Conservation (phyloP, 1,140 invertebrate species). For the Drosophila ercepeae region DNA sequence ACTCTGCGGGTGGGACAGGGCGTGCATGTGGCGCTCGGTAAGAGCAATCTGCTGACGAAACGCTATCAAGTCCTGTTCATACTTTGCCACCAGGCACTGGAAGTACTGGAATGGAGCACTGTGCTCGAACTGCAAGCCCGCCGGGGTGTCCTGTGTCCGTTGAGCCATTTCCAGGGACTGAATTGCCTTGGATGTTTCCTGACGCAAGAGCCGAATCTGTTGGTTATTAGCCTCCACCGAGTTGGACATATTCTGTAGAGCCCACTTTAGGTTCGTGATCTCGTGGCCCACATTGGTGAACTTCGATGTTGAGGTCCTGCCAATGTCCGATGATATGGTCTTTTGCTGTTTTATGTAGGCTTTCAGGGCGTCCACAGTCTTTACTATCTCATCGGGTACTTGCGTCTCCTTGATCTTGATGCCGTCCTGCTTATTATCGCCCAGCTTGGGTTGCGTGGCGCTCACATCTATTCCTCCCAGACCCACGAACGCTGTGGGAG, state of each 20-base stretch:
- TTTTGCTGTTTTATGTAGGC: conserved; percentile 94
- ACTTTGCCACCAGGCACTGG: conserved; percentile 88
- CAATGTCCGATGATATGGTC: conserved; percentile 91
- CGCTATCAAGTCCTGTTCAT: conserved; percentile 89
- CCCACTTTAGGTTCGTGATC: conserved; percentile 76
- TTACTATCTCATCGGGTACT: conserved; percentile 89
- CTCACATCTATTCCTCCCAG: conserved; percentile 88
- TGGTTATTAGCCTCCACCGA: conserved; percentile 87
- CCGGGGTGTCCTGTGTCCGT: conserved; percentile 90
- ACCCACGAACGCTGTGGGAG: conserved; percentile 84
- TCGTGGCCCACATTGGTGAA: conserved; percentile 72
- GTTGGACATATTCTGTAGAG: conserved; percentile 85
- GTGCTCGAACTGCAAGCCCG: conserved; percentile 91
- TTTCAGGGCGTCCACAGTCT: conserved; percentile 87
- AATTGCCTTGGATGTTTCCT: conserved; percentile 89
- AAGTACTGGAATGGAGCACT: conserved; percentile 90
- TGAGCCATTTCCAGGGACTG: conserved; percentile 91
- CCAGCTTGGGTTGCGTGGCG: conserved; percentile 85
- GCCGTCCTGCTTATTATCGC: conserved; percentile 86
- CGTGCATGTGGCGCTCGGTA: conserved; percentile 89
- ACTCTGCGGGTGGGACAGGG: conserved; percentile 87
- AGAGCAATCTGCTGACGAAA: conserved; percentile 90
- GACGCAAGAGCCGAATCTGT: conserved; percentile 89
- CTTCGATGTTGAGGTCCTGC: conserved; percentile 85
- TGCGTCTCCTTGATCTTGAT: conserved; percentile 88